These are phyloP conservation scores for Centropus unirufus DNA, from an alignment of 2,113 vertebrate species.

Conservation along the genomic window DNA sequence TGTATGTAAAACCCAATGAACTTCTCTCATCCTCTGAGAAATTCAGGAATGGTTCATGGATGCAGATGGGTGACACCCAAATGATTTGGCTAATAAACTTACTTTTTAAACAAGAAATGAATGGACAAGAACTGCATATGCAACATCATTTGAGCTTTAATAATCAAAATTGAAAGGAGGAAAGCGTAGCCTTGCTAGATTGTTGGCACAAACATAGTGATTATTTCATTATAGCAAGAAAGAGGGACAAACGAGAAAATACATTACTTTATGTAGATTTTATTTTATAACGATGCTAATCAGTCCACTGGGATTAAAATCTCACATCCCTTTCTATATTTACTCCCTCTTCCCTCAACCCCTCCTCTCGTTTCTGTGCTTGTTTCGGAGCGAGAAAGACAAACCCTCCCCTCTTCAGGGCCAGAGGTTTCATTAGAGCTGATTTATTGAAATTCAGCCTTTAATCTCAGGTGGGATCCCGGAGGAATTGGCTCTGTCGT, in stretches of 20 bases:
- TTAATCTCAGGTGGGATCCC: constrained; percentile 87
- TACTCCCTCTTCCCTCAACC: constrained; percentile 20
- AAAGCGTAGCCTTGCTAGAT: not conserved
- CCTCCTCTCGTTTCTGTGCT: constrained; percentile 38
- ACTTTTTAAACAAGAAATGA: not conserved
- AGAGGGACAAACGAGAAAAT: constrained; percentile 14
- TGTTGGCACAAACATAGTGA: not conserved
- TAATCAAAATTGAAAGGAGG: constrained; percentile 33
- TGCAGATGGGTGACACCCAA: constrained; percentile 16
- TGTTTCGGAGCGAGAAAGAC: constrained; percentile 40
- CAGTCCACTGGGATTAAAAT: constrained; percentile 60
- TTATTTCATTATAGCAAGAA: not conserved
- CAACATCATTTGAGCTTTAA: not conserved
- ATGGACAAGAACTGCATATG: not conserved
- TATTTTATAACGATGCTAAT: constrained; percentile 72
- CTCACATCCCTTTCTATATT: constrained; percentile 48
- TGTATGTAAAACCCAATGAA: constrained; percentile 55
- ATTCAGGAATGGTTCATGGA: constrained; percentile 1
- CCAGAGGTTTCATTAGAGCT: constrained; percentile 75
- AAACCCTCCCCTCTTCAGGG: constrained; percentile 53
- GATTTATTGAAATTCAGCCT: constrained; percentile 84
- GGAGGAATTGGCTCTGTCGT: constrained; percentile 72
- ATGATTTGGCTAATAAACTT: not conserved
- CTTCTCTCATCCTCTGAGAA: constrained; percentile 57
- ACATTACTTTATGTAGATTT: constrained; percentile 59